Conservation (phyloP, 2,888 invertebrate genomes). For the Mimas tiliae region DNA sequence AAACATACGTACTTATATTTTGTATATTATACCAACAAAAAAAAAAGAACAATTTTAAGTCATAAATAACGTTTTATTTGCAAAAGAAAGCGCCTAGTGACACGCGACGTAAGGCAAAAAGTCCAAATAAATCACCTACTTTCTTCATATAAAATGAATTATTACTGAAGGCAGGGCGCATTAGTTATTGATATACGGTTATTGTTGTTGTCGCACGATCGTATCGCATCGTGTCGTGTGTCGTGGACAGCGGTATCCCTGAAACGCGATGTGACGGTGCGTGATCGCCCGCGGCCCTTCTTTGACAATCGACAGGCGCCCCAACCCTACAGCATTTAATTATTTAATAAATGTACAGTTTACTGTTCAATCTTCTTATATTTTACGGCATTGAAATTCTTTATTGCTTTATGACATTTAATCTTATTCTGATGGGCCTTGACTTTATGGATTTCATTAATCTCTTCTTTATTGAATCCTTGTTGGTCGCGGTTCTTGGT, state of each 20-base stretch:
- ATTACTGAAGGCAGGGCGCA: not conserved
- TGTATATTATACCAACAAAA: too few species aligned
- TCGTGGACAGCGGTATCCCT: not conserved
- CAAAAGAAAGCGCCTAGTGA: too few species aligned
- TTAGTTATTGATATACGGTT: conserved; percentile 17
- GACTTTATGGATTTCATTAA: too few species aligned
- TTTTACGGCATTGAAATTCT: not conserved
- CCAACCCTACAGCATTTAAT: not conserved
- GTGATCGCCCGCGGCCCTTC: conserved; percentile 13
- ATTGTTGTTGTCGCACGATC: not conserved
- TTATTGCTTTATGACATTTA: too few species aligned
- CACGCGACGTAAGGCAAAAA: not conserved
- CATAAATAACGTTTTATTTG: not conserved
- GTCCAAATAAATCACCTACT: not conserved
- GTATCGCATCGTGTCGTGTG: not conserved
- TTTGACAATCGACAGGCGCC: not conserved
- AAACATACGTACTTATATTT: too few species aligned
- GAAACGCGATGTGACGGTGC: not conserved
- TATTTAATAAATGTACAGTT: conserved; percentile 3
- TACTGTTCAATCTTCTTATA: not conserved
- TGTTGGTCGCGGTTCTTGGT: too few species aligned
- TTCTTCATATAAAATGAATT: not conserved
- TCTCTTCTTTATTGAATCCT: too few species aligned
- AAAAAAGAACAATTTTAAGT: not conserved
- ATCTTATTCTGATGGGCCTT: too few species aligned